phyloP scores from a whole-genome alignment of 2,797 vertebrate genomes.

The Galago senegalensis region DNA sequence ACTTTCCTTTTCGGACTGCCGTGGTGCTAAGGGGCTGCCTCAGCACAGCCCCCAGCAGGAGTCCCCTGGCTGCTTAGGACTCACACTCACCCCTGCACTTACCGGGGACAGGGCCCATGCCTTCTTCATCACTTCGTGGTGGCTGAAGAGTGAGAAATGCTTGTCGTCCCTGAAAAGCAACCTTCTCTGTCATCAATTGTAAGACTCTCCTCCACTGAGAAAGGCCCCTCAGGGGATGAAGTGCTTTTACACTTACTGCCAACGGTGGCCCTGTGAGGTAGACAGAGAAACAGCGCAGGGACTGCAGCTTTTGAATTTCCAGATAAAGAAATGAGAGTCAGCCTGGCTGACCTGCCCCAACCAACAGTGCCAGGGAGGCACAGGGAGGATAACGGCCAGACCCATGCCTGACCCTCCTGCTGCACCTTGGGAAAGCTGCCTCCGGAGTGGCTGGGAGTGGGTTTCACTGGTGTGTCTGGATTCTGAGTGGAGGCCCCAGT shows the following conservation, averaged over 20 bases:
- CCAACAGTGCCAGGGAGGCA: not conserved
- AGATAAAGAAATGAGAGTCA: not conserved
- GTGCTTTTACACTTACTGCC: not conserved
- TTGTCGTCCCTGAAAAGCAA: rapidly evolving
- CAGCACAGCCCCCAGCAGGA: no score
- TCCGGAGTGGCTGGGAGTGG: no score
- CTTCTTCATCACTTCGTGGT: not conserved
- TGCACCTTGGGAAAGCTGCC: no score
- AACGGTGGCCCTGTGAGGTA: not conserved
- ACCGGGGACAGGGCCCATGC: not conserved
- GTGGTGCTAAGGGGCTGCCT: rapidly evolving
- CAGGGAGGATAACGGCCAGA: not conserved
- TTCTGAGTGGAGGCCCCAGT: not conserved
- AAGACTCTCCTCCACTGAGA: rapidly evolving
- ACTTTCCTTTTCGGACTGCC: rapidly evolving
- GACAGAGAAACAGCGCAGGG: not conserved
- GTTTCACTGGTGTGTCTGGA: no score
- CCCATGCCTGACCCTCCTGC: not conserved
- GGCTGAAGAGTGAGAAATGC: no score
- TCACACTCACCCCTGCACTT: not conserved
- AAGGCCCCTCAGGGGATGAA: not conserved
- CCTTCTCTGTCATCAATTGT: not conserved
- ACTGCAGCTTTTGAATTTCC: not conserved
- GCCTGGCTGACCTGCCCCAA: not conserved
- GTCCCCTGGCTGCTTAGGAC: no score